Base-by-base conservation (phyloP, 2,888 invertebrate species). In the Heliconius ismenius region DNA sequence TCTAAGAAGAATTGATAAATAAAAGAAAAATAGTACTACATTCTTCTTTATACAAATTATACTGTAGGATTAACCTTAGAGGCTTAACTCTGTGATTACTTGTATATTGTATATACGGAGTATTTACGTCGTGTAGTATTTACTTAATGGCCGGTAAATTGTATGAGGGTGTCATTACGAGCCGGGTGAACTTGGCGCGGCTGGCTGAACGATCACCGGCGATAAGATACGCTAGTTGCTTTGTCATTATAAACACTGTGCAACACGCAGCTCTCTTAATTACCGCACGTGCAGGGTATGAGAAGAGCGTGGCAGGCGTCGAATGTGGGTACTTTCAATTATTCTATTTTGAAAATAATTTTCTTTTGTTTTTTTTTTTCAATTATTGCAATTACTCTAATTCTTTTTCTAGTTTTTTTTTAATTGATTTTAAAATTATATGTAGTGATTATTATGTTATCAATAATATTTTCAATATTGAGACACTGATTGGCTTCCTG, bases 101-200 rank as follows among this genome's bases (percentile, higher is more conserved):
- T n/a, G 26, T 39, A 62, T 39, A 73, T 39, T 36, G n/a, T n/a
- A n/a, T n/a, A 60, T 60, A 73, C 62, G 62, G 24, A 62, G 60
- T 73, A 82, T 39, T 79, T 80, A 81, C 79, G 81, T 81, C 81
- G 79, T 78, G 82, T 79, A 84, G 88, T 87, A 91, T 90, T 84
- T 84, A 87, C 88, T 87, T 91, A 91, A 92, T 88, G 88, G 88
- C 85, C 84, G 83, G 86, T 85, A 87, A 90, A 91, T 91, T 89
- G 89, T 85, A 87, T 82, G 82, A 87, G 84, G 84, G 85, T 88
- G 84, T 88, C 89, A 91, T 91, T 89, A 90, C 83, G 77, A 86
- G 83, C 88, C 82, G 83, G 91, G 89, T 90, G 87, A 89, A 92
- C 90, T 92, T 90, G 91, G 89, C 88, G 90, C 76, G 83, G 68